These are phyloP conservation scores for Clanis bilineata DNA, from an alignment of 2,888 invertebrate species.

Conservation along the genomic window DNA sequence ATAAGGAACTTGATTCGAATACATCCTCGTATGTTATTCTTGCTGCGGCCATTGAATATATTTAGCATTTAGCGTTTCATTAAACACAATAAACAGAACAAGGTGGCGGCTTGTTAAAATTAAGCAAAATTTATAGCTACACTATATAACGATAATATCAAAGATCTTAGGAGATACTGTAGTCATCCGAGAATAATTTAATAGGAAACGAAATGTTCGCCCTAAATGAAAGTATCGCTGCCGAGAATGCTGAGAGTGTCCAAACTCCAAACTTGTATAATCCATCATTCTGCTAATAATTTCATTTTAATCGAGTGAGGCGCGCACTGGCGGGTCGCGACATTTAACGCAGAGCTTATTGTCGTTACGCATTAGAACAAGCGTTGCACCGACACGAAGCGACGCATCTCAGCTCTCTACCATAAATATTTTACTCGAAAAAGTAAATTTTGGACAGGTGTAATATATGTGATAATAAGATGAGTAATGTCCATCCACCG, in stretches of 20 bases:
- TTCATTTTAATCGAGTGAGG: background rate
- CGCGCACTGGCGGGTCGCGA: too few relatives aligned
- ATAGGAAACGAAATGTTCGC: constrained; percentile 1
- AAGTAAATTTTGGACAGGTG: too few relatives aligned
- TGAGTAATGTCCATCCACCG: too few relatives aligned
- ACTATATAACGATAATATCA: background rate
- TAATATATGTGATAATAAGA: too few relatives aligned
- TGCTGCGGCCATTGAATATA: background rate
- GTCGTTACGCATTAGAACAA: too few relatives aligned
- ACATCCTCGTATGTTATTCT: background rate
- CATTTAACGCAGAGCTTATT: background rate
- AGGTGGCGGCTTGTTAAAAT: background rate
- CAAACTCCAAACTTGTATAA: background rate
- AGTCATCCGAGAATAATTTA: too few relatives aligned
- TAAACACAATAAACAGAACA: background rate
- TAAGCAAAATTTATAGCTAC: background rate
- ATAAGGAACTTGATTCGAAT: too few relatives aligned
- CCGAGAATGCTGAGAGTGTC: too few relatives aligned
- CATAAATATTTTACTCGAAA: too few relatives aligned
- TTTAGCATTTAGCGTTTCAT: background rate
- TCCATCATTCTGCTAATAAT: background rate
- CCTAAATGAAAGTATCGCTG: background rate
- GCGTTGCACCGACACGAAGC: too few relatives aligned
- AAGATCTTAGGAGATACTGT: background rate
- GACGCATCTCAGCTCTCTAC: too few relatives aligned